Base-by-base conservation (phyloP, 2,113 vertebrate genomes). In the Columba livia region DNA sequence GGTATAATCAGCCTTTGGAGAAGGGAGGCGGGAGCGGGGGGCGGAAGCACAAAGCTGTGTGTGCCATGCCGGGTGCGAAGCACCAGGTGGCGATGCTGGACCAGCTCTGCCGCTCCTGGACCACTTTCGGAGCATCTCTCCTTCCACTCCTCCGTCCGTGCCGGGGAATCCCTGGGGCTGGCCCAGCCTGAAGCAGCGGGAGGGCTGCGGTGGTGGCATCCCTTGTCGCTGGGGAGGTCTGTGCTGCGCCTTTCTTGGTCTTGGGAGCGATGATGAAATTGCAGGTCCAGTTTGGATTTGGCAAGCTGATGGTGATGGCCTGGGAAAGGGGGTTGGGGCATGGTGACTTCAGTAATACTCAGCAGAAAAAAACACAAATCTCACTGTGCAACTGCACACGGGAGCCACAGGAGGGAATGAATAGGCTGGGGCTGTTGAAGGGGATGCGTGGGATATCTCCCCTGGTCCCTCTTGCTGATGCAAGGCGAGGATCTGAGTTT, bases 21-120 rank as follows among this genome's bases (percentile, higher is more conserved):
- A 12, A 19, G 5, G 2, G 9, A 9, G 20, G 26, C 8, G 16
- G 18, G 44, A 14, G 44, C 8, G 17, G 18, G 44, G 44, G 44
- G 44, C 16, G 50, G 24, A 50, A 12, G 14, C 5, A 12, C 31
- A 18, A 32, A 15, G 58, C 23, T 42, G 38, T 36, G 79, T 6
- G 47, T 67, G 90, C 54, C 17, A n/a, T 44, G 56, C 60, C 9
- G 29, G 8, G 26, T 13, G 3, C 4, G 3, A 74, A 75, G 44
- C 96, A 77, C 32, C 92, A 96, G 96, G 74, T 91, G 96, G 96
- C 95, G 94, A 73, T 93, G 92, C 74, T 10, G 92, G 40, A 83
- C 75, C 67, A 34, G 70, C 54, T 38, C 85, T 69, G 85, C 64
- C 2, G 34, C 53, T 85, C 53, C 66, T 10, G 73, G 42, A 79